A percentile compares a stretch with the other conserved stretches of the same genome.
These are phyloP conservation scores for Coilia nasus DNA, from an alignment of 2,797 vertebrate genomes.

Conservation along the genomic window DNA sequence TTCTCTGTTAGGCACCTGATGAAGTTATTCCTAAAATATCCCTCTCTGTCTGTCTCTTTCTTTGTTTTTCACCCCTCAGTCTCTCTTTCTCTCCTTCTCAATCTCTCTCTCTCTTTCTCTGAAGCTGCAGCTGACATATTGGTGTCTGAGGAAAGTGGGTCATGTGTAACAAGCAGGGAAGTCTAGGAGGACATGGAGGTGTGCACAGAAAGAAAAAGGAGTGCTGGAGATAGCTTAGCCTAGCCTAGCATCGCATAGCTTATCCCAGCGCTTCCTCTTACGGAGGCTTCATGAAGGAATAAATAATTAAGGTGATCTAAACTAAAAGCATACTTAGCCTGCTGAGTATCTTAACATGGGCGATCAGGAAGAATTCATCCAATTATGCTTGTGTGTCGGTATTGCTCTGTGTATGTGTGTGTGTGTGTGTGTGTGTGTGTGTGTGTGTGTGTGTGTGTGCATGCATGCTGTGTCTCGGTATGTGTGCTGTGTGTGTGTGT, in stretches of 20 bases:
- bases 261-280: neutral
- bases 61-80: neutral
- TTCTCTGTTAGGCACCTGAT: neutral
- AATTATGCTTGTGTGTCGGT: neutral
- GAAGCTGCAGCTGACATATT: slow-evolving; percentile 45
- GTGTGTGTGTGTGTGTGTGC: neutral
- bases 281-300: neutral
- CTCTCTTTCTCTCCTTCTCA: neutral
- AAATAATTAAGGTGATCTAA: neutral
- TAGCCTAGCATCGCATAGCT: neutral
- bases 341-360: neutral
- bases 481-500: neutral
- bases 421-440: neutral
- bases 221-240: neutral
- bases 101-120: slow-evolving; percentile 8
- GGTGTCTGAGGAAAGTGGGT: slow-evolving; percentile 16
- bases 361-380: neutral
- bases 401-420: neutral
- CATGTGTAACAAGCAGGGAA: slow-evolving; percentile 1
- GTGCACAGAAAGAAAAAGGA: neutral
- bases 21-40: neutral
- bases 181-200: slow-evolving; percentile 5
- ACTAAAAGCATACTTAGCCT: slow-evolving; percentile 1
- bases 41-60: neutral
- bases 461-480: neutral